Evolutionary conservation across 2,888 invertebrate species (phyloP), one percentile per base, ranked within the genome.

Genomic region (Notodonta dromedarius): DNA sequence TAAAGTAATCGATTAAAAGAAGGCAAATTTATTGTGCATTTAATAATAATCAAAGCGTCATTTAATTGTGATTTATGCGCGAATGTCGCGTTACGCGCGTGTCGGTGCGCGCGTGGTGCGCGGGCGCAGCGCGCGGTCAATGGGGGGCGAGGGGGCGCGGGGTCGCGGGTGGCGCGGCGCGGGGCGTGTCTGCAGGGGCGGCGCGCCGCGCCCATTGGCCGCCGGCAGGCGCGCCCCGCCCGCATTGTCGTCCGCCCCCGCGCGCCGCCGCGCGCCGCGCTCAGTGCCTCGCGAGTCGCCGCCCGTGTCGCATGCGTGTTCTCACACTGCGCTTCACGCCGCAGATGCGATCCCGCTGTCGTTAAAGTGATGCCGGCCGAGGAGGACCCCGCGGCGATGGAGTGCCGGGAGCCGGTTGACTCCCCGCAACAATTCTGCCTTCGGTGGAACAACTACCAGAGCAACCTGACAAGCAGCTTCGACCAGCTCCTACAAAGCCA

Each of bases 391-490:
- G 87, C 87, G 85, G 86, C 86, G 73, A 87, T 87, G 91, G 91
- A 91, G 84, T 86, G 87, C 83, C 88, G 89, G 76, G 91, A 90
- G 80, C 79, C 74, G 63, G 86, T 86, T 76, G 90, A 87, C 76
- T 96, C 96, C 84, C 97, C 97, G 94, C 97, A 97, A 94, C 97
- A 98, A 88, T 98, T 98, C 92, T 98, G 98, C 89, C 94, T 98
- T 81, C 95, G 98, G 70, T 98, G 98, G 98, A 98, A 98, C 94
- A 98, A 98, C 91, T 98, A 98, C 90, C 98, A 98, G 89, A 96
- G 96, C 78, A 98, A 98, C 88, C 91, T 98, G 80, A 97, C 98
- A 78, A 97, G 96, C 94, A 96, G 97, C 80, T 97, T 98, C 94
- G 98, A 98, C 87, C 97, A 97, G 90, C 95, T 98, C 73, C 94